phyloP scores from a whole-genome alignment of 1,140 invertebrate species.

The Hyles euphorbiae region DNA sequence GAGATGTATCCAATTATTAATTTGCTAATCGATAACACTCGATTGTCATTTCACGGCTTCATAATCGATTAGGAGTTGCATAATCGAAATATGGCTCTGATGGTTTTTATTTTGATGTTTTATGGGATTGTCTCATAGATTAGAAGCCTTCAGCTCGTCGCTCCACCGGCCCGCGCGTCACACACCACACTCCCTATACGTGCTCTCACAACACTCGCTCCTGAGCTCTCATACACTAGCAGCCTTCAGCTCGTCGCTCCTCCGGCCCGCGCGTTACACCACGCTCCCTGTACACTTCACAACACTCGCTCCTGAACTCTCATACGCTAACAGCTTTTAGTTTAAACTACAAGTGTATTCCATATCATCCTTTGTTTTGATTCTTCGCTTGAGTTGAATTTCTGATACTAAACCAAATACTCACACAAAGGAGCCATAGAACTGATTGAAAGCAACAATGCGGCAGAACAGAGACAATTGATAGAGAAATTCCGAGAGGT shows the following conservation, averaged over 20 bases:
- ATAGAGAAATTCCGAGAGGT: conserved; percentile 9
- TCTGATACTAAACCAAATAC: neutral
- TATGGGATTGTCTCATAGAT: neutral
- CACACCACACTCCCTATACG: too few species aligned
- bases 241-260: neutral
- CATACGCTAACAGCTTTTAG: neutral
- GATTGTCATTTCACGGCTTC: conserved; percentile 3
- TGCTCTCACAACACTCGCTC: too few species aligned
- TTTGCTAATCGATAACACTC: too few species aligned
- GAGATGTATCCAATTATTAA: conserved; percentile 5
- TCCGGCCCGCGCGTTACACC: neutral
- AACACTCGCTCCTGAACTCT: neutral
- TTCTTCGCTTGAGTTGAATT: too few species aligned
- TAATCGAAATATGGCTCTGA: neutral
- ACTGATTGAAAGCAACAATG: conserved; percentile 9
- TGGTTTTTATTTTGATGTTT: neutral
- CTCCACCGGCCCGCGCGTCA: too few species aligned
- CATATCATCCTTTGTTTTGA: too few species aligned
- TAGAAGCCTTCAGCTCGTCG: neutral
- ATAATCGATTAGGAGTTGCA: conserved; percentile 11
- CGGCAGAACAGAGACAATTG: conserved; percentile 8
- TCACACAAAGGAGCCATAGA: neutral
- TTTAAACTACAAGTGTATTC: too few species aligned
- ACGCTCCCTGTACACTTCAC: neutral
- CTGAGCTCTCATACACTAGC: too few species aligned